Percentiles rank a stretch among this genome's conserved stretches.
Evolutionary conservation across 2,888 invertebrate species (phyloP).

Genomic region (Pseudococcus jackbeardsleyi): DNA sequence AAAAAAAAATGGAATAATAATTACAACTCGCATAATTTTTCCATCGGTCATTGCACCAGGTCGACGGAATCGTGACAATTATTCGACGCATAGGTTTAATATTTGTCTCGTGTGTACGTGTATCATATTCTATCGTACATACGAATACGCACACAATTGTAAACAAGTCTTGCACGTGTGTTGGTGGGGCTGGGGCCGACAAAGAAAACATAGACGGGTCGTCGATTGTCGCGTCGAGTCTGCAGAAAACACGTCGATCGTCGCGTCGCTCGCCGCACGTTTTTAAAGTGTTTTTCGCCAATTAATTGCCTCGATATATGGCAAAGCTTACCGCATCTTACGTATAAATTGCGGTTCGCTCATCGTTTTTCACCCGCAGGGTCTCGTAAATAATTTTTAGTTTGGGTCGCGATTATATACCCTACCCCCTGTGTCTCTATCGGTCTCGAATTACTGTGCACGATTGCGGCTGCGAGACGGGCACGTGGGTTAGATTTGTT

Average conservation of each 20-base stretch:
- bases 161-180: slow-evolving; percentile 39
- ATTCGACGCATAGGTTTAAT: slow-evolving; percentile 18
- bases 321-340: neutral
- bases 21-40: neutral
- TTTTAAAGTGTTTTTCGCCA: neutral
- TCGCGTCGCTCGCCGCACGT: neutral
- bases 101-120: slow-evolving; percentile 10
- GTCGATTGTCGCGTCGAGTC: neutral
- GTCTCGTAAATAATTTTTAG: slow-evolving; percentile 24
- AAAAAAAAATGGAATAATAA: neutral
- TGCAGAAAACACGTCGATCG: neutral
- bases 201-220: neutral
- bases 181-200: neutral
- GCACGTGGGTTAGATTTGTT: slow-evolving; percentile 27
- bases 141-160: neutral
- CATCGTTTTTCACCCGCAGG: slow-evolving; percentile 9
- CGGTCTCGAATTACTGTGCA: neutral
- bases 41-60: slow-evolving; percentile 8
- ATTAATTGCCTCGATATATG: slow-evolving; percentile 4
- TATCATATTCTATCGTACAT: neutral
- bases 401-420: neutral
- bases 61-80: slow-evolving; percentile 37
- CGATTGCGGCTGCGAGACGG: neutral
- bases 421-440: neutral
- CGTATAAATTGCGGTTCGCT: neutral